Conservation (phyloP, 2,888 invertebrate genomes). For the Cryptocephalus moraei region DNA sequence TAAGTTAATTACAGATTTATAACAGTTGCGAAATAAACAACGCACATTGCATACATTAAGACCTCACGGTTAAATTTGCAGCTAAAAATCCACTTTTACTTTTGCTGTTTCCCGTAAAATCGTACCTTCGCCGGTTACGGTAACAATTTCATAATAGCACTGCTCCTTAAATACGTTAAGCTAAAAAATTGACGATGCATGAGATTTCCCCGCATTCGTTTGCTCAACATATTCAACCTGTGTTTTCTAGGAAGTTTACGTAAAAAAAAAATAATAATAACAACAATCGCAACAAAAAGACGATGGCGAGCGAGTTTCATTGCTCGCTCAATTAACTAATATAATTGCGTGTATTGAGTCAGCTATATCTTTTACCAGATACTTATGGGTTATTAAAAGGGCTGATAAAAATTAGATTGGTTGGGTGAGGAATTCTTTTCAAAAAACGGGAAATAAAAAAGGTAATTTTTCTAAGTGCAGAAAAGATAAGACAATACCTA, state of each 20-base stretch:
- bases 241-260: constrained; percentile 17
- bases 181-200: constrained; percentile 6
- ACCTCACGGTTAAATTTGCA: too few relatives aligned
- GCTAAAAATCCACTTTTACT: too few relatives aligned
- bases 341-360: constrained; percentile 9
- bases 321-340: constrained; percentile 13
- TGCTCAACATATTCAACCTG: constrained; percentile 5
- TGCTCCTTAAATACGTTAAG: neutral
- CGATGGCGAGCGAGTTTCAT: constrained; percentile 5
- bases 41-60: too few relatives aligned
- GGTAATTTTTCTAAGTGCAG: too few relatives aligned
- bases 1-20: too few relatives aligned
- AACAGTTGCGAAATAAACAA: too few relatives aligned
- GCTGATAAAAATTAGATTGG: too few relatives aligned
- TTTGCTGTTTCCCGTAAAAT: too few relatives aligned
- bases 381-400: too few relatives aligned
- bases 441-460: too few relatives aligned
- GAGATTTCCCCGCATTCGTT: constrained; percentile 6
- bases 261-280: constrained; percentile 11
- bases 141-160: neutral
- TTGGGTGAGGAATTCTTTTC: too few relatives aligned
- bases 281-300: constrained; percentile 8
- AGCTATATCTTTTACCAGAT: constrained; percentile 3
- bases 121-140: neutral
- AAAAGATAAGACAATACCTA: too few relatives aligned